Evolutionary conservation across 2,888 invertebrate genomes (phyloP).

Genomic region (Dicycla oo): DNA sequence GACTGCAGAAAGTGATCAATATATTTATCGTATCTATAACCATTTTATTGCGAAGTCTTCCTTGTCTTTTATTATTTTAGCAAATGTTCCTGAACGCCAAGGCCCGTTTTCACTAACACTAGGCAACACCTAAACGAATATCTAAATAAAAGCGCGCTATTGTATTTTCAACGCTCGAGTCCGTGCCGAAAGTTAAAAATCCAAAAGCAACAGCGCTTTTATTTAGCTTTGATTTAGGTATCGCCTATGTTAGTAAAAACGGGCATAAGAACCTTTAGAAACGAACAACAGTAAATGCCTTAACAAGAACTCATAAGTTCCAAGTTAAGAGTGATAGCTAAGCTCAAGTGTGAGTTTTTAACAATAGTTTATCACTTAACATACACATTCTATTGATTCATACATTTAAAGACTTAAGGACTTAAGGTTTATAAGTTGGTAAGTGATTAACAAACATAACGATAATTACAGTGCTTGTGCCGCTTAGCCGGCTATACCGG

Average conservation of each 20-base stretch:
- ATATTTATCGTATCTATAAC: not conserved
- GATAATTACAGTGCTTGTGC: slow-evolving; percentile 4
- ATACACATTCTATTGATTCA: slow-evolving; percentile 32
- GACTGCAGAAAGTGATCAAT: not conserved
- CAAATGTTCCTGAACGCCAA: not conserved
- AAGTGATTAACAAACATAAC: slow-evolving; percentile 33
- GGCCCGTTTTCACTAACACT: not conserved
- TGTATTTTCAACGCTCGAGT: not conserved
- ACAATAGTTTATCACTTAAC: slow-evolving; percentile 51
- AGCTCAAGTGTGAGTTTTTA: slow-evolving; percentile 29
- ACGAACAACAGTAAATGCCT: not conserved
- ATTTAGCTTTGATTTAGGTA: not conserved
- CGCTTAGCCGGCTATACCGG: not conserved
- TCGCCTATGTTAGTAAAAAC: not conserved
- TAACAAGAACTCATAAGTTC: slow-evolving; percentile 44
- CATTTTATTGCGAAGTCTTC: not conserved
- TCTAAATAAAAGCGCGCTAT: not conserved
- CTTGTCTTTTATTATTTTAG: not conserved
- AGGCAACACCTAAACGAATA: not conserved
- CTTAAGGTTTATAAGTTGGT: slow-evolving; percentile 32
- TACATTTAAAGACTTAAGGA: slow-evolving; percentile 17
- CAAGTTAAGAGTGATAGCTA: slow-evolving; percentile 6
- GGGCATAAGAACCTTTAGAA: not conserved
- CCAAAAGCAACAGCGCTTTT: not conserved
- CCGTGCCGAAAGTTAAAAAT: not conserved